Percentiles rank a stretch among this genome's conserved stretches.
These are phyloP conservation scores for Acleris cristana DNA, from an alignment of 2,888 invertebrate species.

Conservation along the genomic window DNA sequence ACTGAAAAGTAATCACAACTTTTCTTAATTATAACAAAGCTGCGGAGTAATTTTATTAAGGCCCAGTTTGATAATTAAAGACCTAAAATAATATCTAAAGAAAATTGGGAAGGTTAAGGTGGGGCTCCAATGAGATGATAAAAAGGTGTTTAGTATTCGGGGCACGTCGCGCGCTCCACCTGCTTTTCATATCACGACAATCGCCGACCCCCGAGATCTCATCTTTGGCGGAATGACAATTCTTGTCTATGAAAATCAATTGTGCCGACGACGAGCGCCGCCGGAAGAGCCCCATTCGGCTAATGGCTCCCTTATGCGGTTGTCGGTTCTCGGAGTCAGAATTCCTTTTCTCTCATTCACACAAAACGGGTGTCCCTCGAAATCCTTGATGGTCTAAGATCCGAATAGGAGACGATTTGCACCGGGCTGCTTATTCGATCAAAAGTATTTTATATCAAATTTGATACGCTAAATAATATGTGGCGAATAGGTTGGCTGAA, in stretches of 20 bases:
- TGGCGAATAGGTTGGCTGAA: too few species aligned
- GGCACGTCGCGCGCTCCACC: conserved; percentile 75
- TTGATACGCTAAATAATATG: too few species aligned
- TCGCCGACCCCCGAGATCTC: conserved; percentile 74
- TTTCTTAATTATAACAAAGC: conserved; percentile 10
- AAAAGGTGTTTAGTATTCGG: conserved; percentile 77
- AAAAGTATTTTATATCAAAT: too few species aligned
- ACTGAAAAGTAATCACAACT: conserved; percentile 9
- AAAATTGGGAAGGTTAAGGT: conserved; percentile 65
- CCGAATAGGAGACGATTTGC: too few species aligned
- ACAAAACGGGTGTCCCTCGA: not conserved
- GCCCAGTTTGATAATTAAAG: conserved; percentile 36
- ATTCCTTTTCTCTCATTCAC: conserved; percentile 20
- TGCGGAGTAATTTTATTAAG: too few species aligned
- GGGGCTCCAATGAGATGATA: conserved; percentile 73
- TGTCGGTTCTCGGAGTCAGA: conserved; percentile 48
- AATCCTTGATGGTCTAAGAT: too few species aligned
- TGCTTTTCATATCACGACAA: conserved; percentile 82
- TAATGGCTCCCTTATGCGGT: conserved; percentile 71
- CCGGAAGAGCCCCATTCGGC: conserved; percentile 74
- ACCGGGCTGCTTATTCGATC: too few species aligned
- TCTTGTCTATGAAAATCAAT: conserved; percentile 80
- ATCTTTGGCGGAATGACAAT: conserved; percentile 75
- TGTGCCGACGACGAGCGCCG: conserved; percentile 62
- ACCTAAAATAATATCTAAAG: conserved; percentile 63